A percentile compares a stretch with the other conserved stretches of the same genome.
Conservation (phyloP, 2,888 invertebrate genomes). For the Drosophila multiciliata region DNA sequence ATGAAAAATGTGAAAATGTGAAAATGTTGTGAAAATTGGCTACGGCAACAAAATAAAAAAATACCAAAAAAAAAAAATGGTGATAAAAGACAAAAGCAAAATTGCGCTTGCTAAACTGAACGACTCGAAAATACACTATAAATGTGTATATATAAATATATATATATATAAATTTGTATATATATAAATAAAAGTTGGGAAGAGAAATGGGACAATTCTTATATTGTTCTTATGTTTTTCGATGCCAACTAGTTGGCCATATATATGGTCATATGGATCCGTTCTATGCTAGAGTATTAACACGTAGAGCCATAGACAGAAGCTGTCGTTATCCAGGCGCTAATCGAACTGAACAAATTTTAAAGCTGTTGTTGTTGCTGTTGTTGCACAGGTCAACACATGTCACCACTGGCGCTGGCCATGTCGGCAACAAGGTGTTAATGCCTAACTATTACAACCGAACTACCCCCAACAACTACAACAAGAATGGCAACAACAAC, state of each 20-base stretch:
- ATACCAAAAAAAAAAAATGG: conserved; percentile 11
- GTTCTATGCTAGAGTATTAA: conserved; percentile 17
- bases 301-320: conserved; percentile 25
- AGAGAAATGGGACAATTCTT: neutral
- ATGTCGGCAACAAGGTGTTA: conserved; percentile 67
- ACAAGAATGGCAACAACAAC: neutral
- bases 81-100: neutral
- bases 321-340: conserved; percentile 21
- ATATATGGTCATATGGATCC: neutral
- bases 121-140: conserved; percentile 12
- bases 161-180: neutral
- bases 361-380: conserved; percentile 1
- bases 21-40: conserved; percentile 55
- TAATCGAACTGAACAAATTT: conserved; percentile 36
- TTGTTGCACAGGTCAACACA: conserved; percentile 55
- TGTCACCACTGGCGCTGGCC: conserved; percentile 51
- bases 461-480: conserved; percentile 59
- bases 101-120: neutral
- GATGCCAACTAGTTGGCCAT: neutral
- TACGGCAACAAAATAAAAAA: conserved; percentile 53
- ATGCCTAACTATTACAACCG: conserved; percentile 55
- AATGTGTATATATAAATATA: neutral
- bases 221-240: neutral
- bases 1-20: conserved; percentile 55
- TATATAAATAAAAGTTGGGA: no score